Evolutionary conservation across 2,113 vertebrate species (phyloP), one percentile per base, ranked within the genome.

Genomic region (Odobenus rosmarus): DNA sequence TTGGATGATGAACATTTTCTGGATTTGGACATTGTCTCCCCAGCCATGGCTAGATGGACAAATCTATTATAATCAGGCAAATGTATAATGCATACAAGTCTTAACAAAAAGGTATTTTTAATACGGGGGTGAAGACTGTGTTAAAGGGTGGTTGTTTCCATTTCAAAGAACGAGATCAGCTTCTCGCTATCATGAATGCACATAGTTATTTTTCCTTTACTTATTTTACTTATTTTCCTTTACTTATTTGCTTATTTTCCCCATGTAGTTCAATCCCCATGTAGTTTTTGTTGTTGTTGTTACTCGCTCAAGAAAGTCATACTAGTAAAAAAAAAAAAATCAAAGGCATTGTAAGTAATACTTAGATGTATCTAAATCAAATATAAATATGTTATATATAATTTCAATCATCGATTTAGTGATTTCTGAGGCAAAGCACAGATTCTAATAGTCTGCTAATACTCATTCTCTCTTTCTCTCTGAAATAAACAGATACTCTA

Each of bases 61-160:
- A 14, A 61, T 57, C 51, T 87, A 49, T 39, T 71, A 55, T 5
- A 71, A 51, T 51, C 31, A 93, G 81, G 55, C 57, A 93, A 87
- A 86, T n/a, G 49, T 90, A 76, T 49, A 71, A 13, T 64, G 62
- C 39, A 28, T 7, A 31, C 16, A 90, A n/a, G 12, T 83, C 36
- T 91, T 93, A 59, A 93, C 26, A 89, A 77, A 88, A 88, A 55
- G 24, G 8, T 33, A 72, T 88, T 90, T 86, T 51, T 15, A 79
- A 95, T 69, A 76, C 24, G 36, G 67, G 21, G n/a, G 16, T 11
- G 7, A 90, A 81, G n/a, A 55, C 49, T 33, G 2, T 11, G 24
- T 42, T 59, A 33, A 26, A 72, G 53, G 72, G 74, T 69, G 33
- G 67, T 69, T 59, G 26, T 62, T 62, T 62, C 59, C 26, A 67